phyloP scores from a whole-genome alignment of 2,888 invertebrate species.

The Helobdella robusta region DNA sequence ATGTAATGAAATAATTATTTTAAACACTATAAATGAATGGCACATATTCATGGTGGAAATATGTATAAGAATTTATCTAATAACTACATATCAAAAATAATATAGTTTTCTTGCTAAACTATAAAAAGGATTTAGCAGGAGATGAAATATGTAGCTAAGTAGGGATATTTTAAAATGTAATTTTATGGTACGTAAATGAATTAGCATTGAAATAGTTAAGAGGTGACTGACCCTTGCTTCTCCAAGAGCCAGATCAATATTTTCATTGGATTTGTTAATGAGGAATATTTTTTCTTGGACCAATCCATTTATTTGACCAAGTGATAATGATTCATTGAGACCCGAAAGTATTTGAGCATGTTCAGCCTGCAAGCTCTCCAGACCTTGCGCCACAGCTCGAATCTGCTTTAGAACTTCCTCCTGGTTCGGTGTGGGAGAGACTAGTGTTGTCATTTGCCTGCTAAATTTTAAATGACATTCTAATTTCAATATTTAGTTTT shows the following conservation, averaged over 20 bases:
- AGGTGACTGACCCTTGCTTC: conserved; percentile 72
- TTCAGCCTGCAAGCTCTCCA: conserved; percentile 48
- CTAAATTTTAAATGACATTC: background rate
- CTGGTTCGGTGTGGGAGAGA: background rate
- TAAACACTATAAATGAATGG: too few relatives aligned
- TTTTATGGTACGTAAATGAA: too few relatives aligned
- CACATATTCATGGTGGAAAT: background rate
- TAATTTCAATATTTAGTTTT: too few relatives aligned
- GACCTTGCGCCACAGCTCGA: conserved; percentile 17
- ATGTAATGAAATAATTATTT: background rate
- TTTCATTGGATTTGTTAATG: conserved; percentile 85
- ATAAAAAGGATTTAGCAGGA: too few relatives aligned
- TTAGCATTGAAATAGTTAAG: too few relatives aligned
- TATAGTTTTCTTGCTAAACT: too few relatives aligned
- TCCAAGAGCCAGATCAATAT: conserved; percentile 87
- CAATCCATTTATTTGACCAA: conserved; percentile 48
- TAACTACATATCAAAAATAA: too few relatives aligned
- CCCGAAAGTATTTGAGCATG: conserved; percentile 84
- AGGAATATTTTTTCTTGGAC: conserved; percentile 67
- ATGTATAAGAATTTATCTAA: too few relatives aligned
- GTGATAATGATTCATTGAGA: conserved; percentile 50
- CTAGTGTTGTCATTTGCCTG: background rate
- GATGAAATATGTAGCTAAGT: too few relatives aligned
- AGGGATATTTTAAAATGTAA: too few relatives aligned
- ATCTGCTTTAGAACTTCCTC: conserved; percentile 20